These are phyloP conservation scores for Neodiprion fabricii DNA, from an alignment of 1,140 invertebrate species.

Conservation along the genomic window DNA sequence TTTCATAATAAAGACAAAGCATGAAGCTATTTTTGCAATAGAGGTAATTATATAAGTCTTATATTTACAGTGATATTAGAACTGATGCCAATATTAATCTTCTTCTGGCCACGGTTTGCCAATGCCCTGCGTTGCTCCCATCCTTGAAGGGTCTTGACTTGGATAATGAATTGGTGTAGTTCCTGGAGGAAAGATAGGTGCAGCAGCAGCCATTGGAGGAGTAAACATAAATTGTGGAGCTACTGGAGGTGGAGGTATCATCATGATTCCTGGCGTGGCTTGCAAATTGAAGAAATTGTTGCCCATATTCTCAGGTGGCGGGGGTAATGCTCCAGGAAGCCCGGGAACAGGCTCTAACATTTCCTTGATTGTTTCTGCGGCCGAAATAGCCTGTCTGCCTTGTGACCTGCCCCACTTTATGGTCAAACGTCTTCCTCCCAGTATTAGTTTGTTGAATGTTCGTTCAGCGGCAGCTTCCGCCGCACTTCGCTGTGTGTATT, in stretches of 20 bases:
- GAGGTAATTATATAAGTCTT: too few species aligned
- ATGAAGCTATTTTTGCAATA: too few species aligned
- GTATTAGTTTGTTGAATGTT: constrained; percentile 94
- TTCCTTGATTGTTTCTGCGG: constrained; percentile 59
- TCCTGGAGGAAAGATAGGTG: constrained; percentile 62
- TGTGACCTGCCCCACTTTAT: constrained; percentile 98
- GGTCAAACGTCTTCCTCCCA: constrained; percentile 85
- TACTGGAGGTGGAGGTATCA: constrained; percentile 63
- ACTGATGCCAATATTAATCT: constrained; percentile 29
- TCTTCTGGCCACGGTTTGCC: constrained; percentile 61
- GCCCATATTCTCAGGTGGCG: constrained; percentile 71
- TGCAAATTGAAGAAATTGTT: constrained; percentile 70
- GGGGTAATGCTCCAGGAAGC: constrained; percentile 79
- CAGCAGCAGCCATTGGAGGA: constrained; percentile 58
- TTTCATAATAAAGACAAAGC: too few species aligned
- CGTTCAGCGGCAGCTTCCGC: constrained; percentile 95
- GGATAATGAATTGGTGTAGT: constrained; percentile 85
- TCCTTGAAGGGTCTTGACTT: constrained; percentile 90
- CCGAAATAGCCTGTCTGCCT: constrained; percentile 66
- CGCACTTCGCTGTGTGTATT: constrained; percentile 88
- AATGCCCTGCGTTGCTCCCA: constrained; percentile 74
- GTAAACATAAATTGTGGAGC: constrained; percentile 62
- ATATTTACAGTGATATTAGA: too few species aligned
- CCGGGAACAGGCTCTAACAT: constrained; percentile 88
- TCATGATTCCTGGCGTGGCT: constrained; percentile 63